Percentiles rank a stretch among this genome's conserved stretches.
Evolutionary conservation across 2,113 vertebrate species (phyloP).

Genomic region (Mustela lutreola): DNA sequence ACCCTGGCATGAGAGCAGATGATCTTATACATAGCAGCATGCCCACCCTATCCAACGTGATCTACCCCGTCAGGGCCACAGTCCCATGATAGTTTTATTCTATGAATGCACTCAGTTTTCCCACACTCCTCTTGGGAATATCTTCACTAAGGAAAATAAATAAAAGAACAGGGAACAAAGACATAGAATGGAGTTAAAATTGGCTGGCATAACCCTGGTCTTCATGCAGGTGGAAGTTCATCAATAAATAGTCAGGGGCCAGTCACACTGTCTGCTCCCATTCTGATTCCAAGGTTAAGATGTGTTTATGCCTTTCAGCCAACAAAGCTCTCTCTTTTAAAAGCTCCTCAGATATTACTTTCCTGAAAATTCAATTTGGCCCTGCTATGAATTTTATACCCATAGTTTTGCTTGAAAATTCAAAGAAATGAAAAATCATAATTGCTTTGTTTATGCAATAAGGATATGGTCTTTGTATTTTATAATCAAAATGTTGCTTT

Average conservation of each 20-base stretch:
- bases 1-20: not conserved
- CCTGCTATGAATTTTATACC: constrained; percentile 70
- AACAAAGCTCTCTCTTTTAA: constrained; percentile 71
- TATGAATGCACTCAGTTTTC: not conserved
- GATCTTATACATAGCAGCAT: not conserved
- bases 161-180: not conserved
- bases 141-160: not conserved
- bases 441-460: constrained; percentile 67
- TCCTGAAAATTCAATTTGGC: constrained; percentile 77
- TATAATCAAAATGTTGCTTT: constrained; percentile 58
- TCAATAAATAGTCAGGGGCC: constrained; percentile 38
- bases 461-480: constrained; percentile 48
- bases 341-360: constrained; percentile 72
- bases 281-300: constrained; percentile 64
- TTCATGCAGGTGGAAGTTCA: constrained; percentile 29
- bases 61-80: not conserved
- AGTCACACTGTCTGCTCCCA: constrained; percentile 31
- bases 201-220: not conserved
- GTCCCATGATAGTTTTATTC: not conserved
- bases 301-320: constrained; percentile 69
- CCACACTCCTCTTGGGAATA: not conserved
- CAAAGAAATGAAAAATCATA: constrained; percentile 73
- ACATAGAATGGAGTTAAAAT: not conserved
- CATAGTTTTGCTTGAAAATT: constrained; percentile 74
- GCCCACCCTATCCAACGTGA: not conserved